Base-by-base conservation (phyloP, 2,113 vertebrate genomes). In the Ictalurus furcatus region DNA sequence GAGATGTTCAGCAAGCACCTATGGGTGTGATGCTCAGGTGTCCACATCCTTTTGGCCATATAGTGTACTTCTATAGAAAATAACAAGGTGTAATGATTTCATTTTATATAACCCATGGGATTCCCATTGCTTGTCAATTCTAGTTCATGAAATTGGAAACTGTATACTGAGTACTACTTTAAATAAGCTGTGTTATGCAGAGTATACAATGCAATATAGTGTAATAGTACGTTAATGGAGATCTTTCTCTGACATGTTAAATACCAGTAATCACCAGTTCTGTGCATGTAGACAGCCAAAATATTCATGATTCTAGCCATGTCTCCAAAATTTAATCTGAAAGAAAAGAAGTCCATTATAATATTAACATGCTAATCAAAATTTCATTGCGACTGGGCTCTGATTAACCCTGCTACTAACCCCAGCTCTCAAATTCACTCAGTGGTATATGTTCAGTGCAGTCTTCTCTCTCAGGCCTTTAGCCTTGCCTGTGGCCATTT, bases 351-450 rank as follows among this genome's bases (percentile, higher is more conserved):
- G 54, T 30, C 25, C 13, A 21, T 85, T 69, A 52, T n/a, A 54
- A 34, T 69, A 69, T 85, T 85, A 85, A 56, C 84, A 54, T 54
- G 84, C 84, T 69, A 52, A 85, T 85, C 63, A 54, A 85, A 85
- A 52, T n/a, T n/a, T 12, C 61, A n/a, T 67, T 65, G 61, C 0
- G 3, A 69, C 61, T 21, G 2, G 63, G 14, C 40, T 69, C 83
- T 52, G 63, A 69, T 85, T 85, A 85, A 85, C 83, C 83, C 44
- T 21, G 65, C 30, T 54, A 69, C 63, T 30, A 44, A 65, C 63
- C 40, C 84, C 44, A 30, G 44, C 84, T 85, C 84, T 7, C 44
- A 69, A 2, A 69, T 69, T 52, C n/a, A 48, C 40, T 85, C 63
- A 30, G 44, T 52, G 63, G 25, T 85, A 54, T 19, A 69, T 6